These are phyloP conservation scores for Epinotia ramella DNA, from an alignment of 2,888 invertebrate species.

Conservation along the genomic window DNA sequence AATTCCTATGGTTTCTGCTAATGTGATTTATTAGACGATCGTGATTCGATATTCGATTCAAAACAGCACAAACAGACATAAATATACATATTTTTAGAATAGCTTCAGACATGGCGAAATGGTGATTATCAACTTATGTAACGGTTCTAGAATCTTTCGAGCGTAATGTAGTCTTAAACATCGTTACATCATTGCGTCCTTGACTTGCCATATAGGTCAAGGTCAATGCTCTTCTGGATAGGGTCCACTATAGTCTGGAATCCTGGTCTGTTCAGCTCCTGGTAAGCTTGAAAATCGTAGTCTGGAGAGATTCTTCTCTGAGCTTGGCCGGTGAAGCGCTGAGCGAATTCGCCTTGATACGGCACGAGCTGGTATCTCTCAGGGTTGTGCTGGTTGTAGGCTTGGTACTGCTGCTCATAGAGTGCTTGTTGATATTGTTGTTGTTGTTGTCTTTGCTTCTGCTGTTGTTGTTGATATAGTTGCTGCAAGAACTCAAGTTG, in stretches of 20 bases:
- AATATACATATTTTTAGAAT: not conserved
- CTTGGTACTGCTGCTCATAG: constrained; percentile 52
- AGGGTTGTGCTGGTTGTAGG: constrained; percentile 26
- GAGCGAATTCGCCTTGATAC: constrained; percentile 49
- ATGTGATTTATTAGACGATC: constrained; percentile 27
- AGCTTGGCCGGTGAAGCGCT: constrained; percentile 54
- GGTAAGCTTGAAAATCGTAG: constrained; percentile 55
- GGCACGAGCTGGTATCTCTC: constrained; percentile 47
- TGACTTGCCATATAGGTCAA: constrained; percentile 71
- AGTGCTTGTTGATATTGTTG: constrained; percentile 50
- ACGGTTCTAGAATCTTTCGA: constrained; percentile 1
- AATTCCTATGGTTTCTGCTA: constrained; percentile 22
- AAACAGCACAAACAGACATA: not conserved
- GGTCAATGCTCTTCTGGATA: constrained; percentile 68
- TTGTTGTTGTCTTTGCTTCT: not conserved
- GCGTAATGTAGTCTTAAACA: not conserved
- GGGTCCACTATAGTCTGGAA: constrained; percentile 51
- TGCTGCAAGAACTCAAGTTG: constrained; percentile 53
- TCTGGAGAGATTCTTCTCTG: constrained; percentile 46
- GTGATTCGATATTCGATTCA: constrained; percentile 18
- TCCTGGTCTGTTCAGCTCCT: constrained; percentile 54
- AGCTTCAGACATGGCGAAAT: constrained; percentile 1
- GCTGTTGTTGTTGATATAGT: not conserved
- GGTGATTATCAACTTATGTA: constrained; percentile 2
- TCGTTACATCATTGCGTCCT: constrained; percentile 54